Base-by-base conservation (phyloP, 2,113 vertebrate species). In the Scartelaos histophorus region DNA sequence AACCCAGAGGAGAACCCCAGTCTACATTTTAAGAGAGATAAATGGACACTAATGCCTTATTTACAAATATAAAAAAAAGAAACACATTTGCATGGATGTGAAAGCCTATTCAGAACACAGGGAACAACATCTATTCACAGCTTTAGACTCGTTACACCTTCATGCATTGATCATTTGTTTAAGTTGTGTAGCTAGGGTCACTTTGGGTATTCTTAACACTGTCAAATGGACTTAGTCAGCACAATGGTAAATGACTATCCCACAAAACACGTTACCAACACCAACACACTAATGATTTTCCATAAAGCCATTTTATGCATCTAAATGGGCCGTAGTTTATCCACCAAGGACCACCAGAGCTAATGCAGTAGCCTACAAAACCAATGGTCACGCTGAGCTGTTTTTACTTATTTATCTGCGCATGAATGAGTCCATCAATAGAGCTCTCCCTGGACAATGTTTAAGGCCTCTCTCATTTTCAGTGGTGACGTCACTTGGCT, bases 211-310 rank as follows among this genome's bases (percentile, higher is more conserved):
- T 72, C 25, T 73, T 69, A 61, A 78, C 73, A 69, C 13, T 75
- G 73, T 75, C 13, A 76, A 73, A 83, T 12, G 58, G 76, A 47
- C 47, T 88, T 57, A 76, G 79, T 90, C 85, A 88, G 87, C 78
- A 81, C 66, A 73, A 58, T 13, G 13, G 62, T 56, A 79, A 84
- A 85, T 72, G 74, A 78, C 80, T 69, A 60, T 22, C 34, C 46
- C 74, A 82, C 71, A 73, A 78, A 85, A 85, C 76, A 78, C 84
- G 75, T 62, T 69, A 69, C 70, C 45, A n/a, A 65, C 34, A 64
- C 73, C 85, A 85, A 85, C 76, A 86, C 87, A 88, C 22, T 80
- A 85, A 87, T 80, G 87, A 88, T 83, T 89, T 86, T 71, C 81
- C 66, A 87, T 86, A 25, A 87, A 90, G 62, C 64, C 54, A 57